These are phyloP conservation scores for Pelusios castaneus DNA, from an alignment of 2,113 vertebrate species.

Conservation along the genomic window DNA sequence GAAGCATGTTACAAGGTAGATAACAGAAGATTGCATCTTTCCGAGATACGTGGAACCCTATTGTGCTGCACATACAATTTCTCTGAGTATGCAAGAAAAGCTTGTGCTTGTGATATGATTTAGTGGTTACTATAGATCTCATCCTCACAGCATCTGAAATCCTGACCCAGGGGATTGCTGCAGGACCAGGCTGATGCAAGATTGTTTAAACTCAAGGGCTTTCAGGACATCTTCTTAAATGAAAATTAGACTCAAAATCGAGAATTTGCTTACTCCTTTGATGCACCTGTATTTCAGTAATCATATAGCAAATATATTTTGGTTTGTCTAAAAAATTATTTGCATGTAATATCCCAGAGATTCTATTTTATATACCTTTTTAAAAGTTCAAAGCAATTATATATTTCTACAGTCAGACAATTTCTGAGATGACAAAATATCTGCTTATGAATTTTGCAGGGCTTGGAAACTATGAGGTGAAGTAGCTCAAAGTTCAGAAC, in stretches of 20 bases:
- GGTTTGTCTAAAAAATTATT: conserved; percentile 29
- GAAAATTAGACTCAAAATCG: conserved; percentile 44
- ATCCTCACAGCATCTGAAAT: conserved; percentile 54
- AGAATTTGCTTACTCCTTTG: conserved; percentile 49
- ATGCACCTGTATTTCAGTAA: conserved; percentile 55
- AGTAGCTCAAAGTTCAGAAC: background rate
- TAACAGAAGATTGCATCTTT: conserved; percentile 42
- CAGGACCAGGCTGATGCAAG: conserved; percentile 41
- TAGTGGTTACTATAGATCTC: conserved; percentile 40
- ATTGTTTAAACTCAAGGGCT: conserved; percentile 65
- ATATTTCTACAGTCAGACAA: background rate
- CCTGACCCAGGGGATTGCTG: conserved; percentile 30
- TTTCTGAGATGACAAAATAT: background rate
- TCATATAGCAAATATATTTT: conserved; percentile 49
- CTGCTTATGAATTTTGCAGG: background rate
- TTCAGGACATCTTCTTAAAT: conserved; percentile 52
- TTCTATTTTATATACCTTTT: conserved; percentile 3
- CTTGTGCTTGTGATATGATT: conserved; percentile 52
- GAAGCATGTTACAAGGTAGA: conserved; percentile 5
- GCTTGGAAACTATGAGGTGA: background rate
- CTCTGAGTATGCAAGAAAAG: conserved; percentile 52
- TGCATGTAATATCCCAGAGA: conserved; percentile 57
- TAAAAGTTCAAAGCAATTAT: background rate
- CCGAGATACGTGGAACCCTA: conserved; percentile 50
- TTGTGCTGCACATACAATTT: conserved; percentile 58